These are phyloP conservation scores for Hippoglossus stenolepis DNA, from an alignment of 2,113 vertebrate species.

Conservation along the genomic window DNA sequence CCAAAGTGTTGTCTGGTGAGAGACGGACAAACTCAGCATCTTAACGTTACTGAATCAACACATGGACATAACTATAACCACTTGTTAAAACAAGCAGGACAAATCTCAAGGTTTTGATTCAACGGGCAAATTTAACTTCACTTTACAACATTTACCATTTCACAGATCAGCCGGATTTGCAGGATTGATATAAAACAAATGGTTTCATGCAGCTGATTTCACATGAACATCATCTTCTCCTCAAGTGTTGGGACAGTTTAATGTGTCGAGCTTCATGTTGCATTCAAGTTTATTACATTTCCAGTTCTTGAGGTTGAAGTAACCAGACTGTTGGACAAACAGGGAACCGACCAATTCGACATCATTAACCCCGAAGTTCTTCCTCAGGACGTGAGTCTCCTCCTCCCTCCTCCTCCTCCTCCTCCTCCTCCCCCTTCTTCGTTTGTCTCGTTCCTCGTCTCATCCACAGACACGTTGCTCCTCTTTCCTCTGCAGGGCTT, in stretches of 20 bases:
- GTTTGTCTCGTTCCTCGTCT: background rate
- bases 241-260: no score
- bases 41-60: no score
- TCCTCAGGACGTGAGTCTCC: slow-evolving; percentile 76
- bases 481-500: slow-evolving; percentile 78
- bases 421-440: background rate
- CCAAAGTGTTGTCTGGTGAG: slow-evolving; percentile 86
- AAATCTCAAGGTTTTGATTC: no score
- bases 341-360: slow-evolving; percentile 84
- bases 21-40: background rate
- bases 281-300: slow-evolving; percentile 11
- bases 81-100: no score
- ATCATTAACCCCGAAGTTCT: slow-evolving; percentile 85
- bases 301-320: slow-evolving; percentile 82
- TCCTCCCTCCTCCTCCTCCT: background rate
- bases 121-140: no score
- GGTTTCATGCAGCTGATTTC: no score
- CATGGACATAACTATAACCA: no score
- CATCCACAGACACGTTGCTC: background rate
- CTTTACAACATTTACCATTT: no score
- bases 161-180: no score
- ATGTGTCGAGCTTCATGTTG: background rate
- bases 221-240: no score
- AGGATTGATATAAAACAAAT: no score
- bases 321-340: slow-evolving; percentile 85